Conservation (phyloP, 2,113 vertebrate genomes). For the Anser brachyrhynchus region DNA sequence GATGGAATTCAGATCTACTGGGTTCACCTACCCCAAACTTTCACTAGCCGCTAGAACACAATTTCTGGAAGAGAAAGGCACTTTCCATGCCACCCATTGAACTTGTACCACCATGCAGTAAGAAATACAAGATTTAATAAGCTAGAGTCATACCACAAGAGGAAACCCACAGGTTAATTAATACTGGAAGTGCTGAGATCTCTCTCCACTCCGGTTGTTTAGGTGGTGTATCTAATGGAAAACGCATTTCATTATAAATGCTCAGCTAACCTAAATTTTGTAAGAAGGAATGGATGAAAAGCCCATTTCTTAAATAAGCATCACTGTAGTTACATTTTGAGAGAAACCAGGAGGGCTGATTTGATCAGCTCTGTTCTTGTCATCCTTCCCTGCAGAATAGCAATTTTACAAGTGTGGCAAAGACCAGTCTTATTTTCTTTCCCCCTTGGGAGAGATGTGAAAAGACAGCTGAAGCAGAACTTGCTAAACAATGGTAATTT, state of each 20-base stretch:
- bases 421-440: slow-evolving; percentile 41
- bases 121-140: slow-evolving; percentile 23
- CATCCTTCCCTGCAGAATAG: slow-evolving; percentile 18
- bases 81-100: not conserved
- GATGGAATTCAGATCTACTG: not conserved
- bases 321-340: not conserved
- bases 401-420: slow-evolving; percentile 11
- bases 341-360: slow-evolving; percentile 14
- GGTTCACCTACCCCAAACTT: not conserved
- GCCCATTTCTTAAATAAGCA: not conserved
- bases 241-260: slow-evolving; percentile 6
- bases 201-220: slow-evolving; percentile 22
- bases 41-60: not conserved
- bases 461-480: slow-evolving; percentile 46
- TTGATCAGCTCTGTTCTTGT: slow-evolving; percentile 37
- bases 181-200: slow-evolving; percentile 12
- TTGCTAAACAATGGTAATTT: slow-evolving; percentile 45
- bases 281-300: not conserved
- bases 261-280: not conserved
- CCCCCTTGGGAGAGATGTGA: slow-evolving; percentile 15
- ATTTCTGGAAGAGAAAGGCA: not conserved
- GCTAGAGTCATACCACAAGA: not conserved
- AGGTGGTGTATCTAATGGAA: slow-evolving; percentile 23
- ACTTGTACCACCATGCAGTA: not conserved
- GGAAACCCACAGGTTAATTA: slow-evolving; percentile 36